Evolutionary conservation across 2,797 vertebrate genomes (phyloP), one percentile per base, ranked within the genome.

Genomic region (Hyperoplus immaculatus): DNA sequence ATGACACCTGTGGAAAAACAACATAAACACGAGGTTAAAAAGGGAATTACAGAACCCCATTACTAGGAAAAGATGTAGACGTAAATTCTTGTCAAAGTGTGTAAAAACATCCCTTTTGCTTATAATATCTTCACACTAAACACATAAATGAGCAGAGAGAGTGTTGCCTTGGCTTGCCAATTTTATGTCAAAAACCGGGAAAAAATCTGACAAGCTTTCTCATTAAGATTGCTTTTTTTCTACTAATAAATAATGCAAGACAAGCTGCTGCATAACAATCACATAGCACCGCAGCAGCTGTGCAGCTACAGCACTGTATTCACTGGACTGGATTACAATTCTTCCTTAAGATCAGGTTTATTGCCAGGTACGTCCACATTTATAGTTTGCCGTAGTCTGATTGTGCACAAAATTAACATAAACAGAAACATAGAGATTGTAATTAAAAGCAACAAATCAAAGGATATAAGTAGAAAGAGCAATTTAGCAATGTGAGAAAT

Each of bases 181-280:
- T 39, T 11, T 60, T 42, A 36, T 6, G 6, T 16, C 21, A 56
- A 29, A 29, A 29, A 29, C 29, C 29, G 29, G 29, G 29, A 29
- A 29, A 29, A 54, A 46, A 8, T 5, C 15, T 1, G 65, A n/a
- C 1, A 56, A 51, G 43, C 13, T n/a, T 18, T 45, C 43, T 76
- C 46, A 46, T 67, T 57, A 53, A 62, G 45, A 47, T 21, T 3
- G 13, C 39, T 45, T 46, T 71, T 56, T 10, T 8, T 36, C 14
- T 10, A 1, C 18, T 42, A 6, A 64, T 60, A 14, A 77, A 73
- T 59, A 60, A 77, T 73, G 47, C 64, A 82, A 58, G 4, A 72
- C 45, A 62, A 38, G 15, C 69, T 81, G 63, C 13, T 46, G 60
- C 16, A 43, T 8, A 51, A 60, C 21, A 55, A 29, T 13, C 57